A percentile compares a stretch with the other conserved stretches of the same genome.
phyloP scores from a whole-genome alignment of 2,888 invertebrate species.

The Pheosia gnoma region DNA sequence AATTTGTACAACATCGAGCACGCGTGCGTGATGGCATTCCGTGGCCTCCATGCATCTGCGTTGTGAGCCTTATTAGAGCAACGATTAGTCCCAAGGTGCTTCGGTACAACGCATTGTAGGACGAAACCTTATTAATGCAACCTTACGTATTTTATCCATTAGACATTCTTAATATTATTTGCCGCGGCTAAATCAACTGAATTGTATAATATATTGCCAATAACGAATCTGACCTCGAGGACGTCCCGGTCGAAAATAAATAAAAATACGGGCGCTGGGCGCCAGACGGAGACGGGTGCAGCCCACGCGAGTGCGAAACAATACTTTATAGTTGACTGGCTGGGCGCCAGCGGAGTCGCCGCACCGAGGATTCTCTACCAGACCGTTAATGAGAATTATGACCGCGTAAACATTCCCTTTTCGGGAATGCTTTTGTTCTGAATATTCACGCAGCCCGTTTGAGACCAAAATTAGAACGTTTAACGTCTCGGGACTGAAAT shows the following conservation, averaged over 20 bases:
- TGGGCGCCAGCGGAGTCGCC: constrained; percentile 52
- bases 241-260: constrained; percentile 51
- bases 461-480: constrained; percentile 27
- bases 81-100: constrained; percentile 30
- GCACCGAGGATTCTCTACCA: constrained; percentile 41
- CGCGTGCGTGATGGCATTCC: constrained; percentile 60
- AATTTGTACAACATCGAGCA: constrained; percentile 59
- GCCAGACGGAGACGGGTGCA: constrained; percentile 41
- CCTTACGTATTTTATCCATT: too few species aligned
- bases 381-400: constrained; percentile 59
- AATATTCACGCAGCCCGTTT: constrained; percentile 28
- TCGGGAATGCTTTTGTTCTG: constrained; percentile 53
- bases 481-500: constrained; percentile 18
- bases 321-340: constrained; percentile 69
- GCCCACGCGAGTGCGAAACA: constrained; percentile 53
- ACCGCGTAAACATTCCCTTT: constrained; percentile 65
- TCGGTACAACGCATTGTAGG: constrained; percentile 16
- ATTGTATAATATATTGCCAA: not conserved
- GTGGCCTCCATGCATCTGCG: constrained; percentile 52
- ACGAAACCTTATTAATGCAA: not conserved
- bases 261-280: constrained; percentile 40
- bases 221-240: constrained; percentile 47
- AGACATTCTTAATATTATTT: too few species aligned
- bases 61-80: constrained; percentile 36
- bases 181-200: too few species aligned